Base-by-base conservation (phyloP, 2,113 vertebrate species). In the Ivindomyrus marchei region DNA sequence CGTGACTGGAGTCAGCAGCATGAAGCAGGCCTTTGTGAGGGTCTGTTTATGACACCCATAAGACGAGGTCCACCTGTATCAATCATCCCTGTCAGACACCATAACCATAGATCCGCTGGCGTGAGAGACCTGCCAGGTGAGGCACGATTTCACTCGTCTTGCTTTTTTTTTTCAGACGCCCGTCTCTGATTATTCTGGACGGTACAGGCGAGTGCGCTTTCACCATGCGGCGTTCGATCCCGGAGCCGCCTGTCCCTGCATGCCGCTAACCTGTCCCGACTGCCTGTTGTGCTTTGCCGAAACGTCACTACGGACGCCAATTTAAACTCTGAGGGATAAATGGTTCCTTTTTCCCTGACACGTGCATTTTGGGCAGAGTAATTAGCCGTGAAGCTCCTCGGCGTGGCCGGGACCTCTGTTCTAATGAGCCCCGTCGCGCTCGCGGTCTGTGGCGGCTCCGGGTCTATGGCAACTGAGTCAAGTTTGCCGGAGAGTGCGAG, bases 121-220 rank as follows among this genome's bases (percentile, higher is more conserved):
- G 93, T 92, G 93, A 94, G 93, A 94, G 93, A 93, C 92, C 93
- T 92, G 92, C 93, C 93, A 94, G 94, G 93, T 88, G 88, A 95
- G 94, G 95, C 94, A 94, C 95, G 94, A 96, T 96, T 95, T 94
- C 94, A 95, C 96, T 96, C 95, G 94, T 94, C 94, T 93, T 92
- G 91, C 92, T 92, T 93, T 90, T 39, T 70, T 9, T 77, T 93
- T 11, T 92, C 88, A 0, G 77, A 92, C 94, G 95, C 91, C 93
- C 95, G 93, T 95, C 95, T 93, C 93, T 93, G 93, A 94, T 94
- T 94, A 94, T 92, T 93, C 94, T 93, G n/a, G 70, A 39, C 3
- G 24, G 50, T 74, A 89, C 90, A 83, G 85, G 92, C 95, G 93
- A 92, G 88, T 88, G 86, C 87, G 86, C 90, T 89, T 56, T 88